These are phyloP conservation scores for Spinus olivaceus DNA, from an alignment of 2,797 vertebrate species.

Conservation along the genomic window DNA sequence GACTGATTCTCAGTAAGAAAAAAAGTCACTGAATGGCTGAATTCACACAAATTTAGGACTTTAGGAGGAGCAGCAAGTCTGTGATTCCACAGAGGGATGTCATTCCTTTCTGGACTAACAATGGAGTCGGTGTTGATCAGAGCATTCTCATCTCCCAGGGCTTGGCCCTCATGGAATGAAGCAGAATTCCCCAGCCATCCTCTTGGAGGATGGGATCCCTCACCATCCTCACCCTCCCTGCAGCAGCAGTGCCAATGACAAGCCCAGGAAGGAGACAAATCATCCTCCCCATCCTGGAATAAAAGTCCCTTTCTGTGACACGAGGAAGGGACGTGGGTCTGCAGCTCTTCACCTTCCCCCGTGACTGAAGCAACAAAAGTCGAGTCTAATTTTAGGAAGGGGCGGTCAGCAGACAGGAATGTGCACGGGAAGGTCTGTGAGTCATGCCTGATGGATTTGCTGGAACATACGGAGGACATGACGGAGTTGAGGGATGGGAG, in stretches of 20 bases:
- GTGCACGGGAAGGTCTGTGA: slow-evolving; percentile 31
- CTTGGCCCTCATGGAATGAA: not conserved
- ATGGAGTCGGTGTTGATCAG: fast-evolving
- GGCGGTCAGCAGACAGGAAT: slow-evolving; percentile 50
- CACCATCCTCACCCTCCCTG: not conserved
- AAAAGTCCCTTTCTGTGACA: not conserved
- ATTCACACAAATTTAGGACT: not conserved
- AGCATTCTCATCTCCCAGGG: not conserved
- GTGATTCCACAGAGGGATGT: not conserved
- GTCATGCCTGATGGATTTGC: slow-evolving; percentile 49
- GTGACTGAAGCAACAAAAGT: not conserved
- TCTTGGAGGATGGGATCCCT: not conserved
- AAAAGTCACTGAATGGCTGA: not conserved
- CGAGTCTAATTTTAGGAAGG: slow-evolving; percentile 58
- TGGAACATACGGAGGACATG: slow-evolving; percentile 20
- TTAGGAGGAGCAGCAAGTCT: not conserved
- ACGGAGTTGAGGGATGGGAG: slow-evolving; percentile 15
- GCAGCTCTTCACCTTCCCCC: slow-evolving; percentile 12
- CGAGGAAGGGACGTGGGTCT: not conserved
- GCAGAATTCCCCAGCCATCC: not conserved
- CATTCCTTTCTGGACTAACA: not conserved
- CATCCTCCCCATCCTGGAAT: not conserved
- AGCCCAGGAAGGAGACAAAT: not conserved
- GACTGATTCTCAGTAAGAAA: not conserved
- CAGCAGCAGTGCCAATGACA: not conserved